phyloP scores from a whole-genome alignment of 2,888 invertebrate genomes.

The Aelia acuminata region DNA sequence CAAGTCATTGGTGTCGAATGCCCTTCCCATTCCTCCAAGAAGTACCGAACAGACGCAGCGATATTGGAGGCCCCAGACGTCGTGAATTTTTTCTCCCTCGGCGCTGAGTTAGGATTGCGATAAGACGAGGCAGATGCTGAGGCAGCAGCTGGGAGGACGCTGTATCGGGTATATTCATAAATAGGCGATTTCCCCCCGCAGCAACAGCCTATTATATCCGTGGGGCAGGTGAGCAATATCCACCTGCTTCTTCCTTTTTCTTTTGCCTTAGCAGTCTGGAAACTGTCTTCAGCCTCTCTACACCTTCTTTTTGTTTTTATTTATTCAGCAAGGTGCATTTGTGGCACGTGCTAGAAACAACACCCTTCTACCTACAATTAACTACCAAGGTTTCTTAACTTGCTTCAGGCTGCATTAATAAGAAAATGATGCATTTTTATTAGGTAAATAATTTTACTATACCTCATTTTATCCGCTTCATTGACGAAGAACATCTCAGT shows the following conservation, averaged over 20 bases:
- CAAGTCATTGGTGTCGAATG: background rate
- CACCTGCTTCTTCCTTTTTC: constrained; percentile 45
- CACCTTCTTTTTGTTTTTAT: background rate
- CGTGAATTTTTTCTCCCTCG: background rate
- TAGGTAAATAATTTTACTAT: no score
- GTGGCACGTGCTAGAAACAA: background rate
- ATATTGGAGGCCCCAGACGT: constrained; percentile 1
- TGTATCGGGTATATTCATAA: constrained; percentile 26
- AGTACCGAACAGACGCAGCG: background rate
- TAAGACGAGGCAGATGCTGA: constrained; percentile 27
- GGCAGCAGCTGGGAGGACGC: constrained; percentile 13
- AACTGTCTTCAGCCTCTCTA: background rate
- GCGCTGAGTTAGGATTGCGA: background rate
- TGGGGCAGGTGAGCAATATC: constrained; percentile 49
- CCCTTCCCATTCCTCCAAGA: background rate
- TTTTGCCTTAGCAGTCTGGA: background rate
- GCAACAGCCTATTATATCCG: background rate
- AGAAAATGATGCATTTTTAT: background rate
- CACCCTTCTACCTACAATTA: background rate
- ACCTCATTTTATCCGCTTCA: no score
- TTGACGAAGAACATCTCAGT: no score
- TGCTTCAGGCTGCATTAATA: background rate
- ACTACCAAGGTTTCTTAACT: background rate
- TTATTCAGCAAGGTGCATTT: background rate
- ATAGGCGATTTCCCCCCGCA: constrained; percentile 23